Conservation (phyloP, 2,113 vertebrate genomes). For the Tachycineta bicolor region DNA sequence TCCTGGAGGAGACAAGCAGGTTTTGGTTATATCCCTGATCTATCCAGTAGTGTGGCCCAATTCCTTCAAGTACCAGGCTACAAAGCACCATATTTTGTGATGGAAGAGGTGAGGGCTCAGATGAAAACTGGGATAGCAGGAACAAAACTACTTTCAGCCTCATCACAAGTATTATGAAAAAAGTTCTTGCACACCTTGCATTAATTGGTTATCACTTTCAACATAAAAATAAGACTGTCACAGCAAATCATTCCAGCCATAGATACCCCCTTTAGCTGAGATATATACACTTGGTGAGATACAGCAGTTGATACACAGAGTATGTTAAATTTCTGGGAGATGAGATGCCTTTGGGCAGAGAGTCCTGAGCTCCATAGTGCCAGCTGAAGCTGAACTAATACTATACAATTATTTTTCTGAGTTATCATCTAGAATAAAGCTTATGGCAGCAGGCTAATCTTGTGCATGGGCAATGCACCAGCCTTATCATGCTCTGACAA, state of each 20-base stretch:
- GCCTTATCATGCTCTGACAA: neutral
- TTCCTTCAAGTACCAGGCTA: neutral
- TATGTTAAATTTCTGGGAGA: neutral
- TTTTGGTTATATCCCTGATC: neutral
- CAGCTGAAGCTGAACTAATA: slow-evolving; percentile 28
- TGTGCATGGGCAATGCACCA: neutral
- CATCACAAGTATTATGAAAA: neutral
- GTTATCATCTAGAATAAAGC: neutral
- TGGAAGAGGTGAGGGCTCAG: neutral
- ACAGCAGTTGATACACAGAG: neutral
- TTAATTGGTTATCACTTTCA: neutral
- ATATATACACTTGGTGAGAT: neutral
- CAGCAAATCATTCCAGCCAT: neutral
- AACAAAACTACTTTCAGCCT: neutral
- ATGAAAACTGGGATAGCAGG: neutral
- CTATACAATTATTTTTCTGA: neutral
- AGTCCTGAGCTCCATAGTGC: neutral
- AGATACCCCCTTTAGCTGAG: neutral
- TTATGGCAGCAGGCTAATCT: neutral
- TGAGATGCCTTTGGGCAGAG: neutral
- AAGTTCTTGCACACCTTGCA: neutral
- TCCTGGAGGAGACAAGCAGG: neutral
- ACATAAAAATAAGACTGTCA: neutral
- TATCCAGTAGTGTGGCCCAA: neutral
- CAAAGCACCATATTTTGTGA: neutral